Percentiles rank a stretch among this genome's conserved stretches.
Evolutionary conservation across 2,113 vertebrate species (phyloP).

Genomic region (Zeus faber): DNA sequence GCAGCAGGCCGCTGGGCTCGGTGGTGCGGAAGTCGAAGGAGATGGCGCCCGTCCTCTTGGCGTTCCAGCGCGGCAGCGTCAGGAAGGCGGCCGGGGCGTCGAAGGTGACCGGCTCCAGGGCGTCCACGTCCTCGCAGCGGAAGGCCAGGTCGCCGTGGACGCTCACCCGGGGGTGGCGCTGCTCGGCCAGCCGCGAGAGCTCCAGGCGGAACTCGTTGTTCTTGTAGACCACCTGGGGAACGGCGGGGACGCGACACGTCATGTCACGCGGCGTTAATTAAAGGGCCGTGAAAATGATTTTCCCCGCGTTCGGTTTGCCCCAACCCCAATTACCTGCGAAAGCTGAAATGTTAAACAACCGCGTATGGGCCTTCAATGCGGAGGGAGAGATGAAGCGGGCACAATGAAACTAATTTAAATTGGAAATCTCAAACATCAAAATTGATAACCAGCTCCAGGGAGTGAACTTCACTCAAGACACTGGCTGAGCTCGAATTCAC

Average conservation of each 20-base stretch:
- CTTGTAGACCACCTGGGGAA: slow-evolving; percentile 88
- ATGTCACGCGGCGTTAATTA: no score
- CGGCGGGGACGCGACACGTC: slow-evolving; percentile 32
- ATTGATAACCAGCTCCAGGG: no score
- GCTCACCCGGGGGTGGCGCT: slow-evolving; percentile 85
- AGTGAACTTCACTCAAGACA: no score
- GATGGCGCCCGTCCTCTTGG: slow-evolving; percentile 86
- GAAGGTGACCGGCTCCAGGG: slow-evolving; percentile 89
- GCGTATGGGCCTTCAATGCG: no score
- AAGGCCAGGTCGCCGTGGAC: slow-evolving; percentile 89
- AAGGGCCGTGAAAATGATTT: no score
- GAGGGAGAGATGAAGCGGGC: no score
- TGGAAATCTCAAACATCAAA: no score
- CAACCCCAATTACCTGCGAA: no score
- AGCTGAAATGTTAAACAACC: no score
- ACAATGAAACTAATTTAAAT: no score
- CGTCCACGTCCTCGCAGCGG: slow-evolving; percentile 87
- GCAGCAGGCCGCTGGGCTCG: slow-evolving; percentile 84
- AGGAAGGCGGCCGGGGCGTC: slow-evolving; percentile 81
- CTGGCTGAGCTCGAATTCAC: no score
- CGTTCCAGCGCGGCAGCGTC: slow-evolving; percentile 83
- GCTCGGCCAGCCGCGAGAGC: slow-evolving; percentile 87
- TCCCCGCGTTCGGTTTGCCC: no score
- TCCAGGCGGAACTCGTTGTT: slow-evolving; percentile 96
- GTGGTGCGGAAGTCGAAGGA: slow-evolving; percentile 93